phyloP scores from a whole-genome alignment of 2,797 vertebrate species.

The Botia kubotai region DNA sequence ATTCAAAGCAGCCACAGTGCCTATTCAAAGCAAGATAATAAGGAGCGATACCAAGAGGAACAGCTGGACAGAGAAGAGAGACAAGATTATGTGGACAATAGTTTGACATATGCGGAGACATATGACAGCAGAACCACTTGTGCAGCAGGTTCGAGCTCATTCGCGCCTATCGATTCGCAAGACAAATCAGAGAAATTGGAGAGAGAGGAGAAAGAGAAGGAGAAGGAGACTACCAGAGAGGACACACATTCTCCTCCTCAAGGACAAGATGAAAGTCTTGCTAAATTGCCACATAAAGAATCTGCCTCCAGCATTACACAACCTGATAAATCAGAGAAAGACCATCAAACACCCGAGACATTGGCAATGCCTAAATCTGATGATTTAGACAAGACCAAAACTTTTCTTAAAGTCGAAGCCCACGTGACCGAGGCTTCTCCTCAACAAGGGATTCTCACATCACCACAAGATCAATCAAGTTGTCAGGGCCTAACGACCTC shows the following conservation, averaged over 20 bases:
- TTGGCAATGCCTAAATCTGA: slow-evolving; percentile 21
- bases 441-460: slow-evolving; percentile 26
- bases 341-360: slow-evolving; percentile 30
- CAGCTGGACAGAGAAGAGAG: slow-evolving; percentile 81
- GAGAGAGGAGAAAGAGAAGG: slow-evolving; percentile 74
- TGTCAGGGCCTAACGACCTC: slow-evolving; percentile 32
- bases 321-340: slow-evolving; percentile 34
- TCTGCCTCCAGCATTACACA: slow-evolving; percentile 31
- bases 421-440: slow-evolving; percentile 2
- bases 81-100: slow-evolving; percentile 82
- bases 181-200: slow-evolving; percentile 78
- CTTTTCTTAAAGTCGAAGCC: slow-evolving; percentile 31
- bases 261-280: slow-evolving; percentile 33
- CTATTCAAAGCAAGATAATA: slow-evolving; percentile 71
- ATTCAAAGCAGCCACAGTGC: slow-evolving; percentile 68
- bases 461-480: slow-evolving; percentile 39
- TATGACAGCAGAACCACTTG: slow-evolving; percentile 81
- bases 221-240: slow-evolving; percentile 63
- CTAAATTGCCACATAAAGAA: slow-evolving; percentile 44
- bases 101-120: slow-evolving; percentile 82
- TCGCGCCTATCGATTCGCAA: slow-evolving; percentile 71
- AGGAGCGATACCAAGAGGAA: slow-evolving; percentile 76
- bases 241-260: slow-evolving; percentile 22
- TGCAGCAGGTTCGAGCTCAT: slow-evolving; percentile 63
- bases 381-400: slow-evolving; percentile 24